Evolutionary conservation across 1,140 invertebrate genomes (phyloP).

Genomic region (Anastatus disparis): DNA sequence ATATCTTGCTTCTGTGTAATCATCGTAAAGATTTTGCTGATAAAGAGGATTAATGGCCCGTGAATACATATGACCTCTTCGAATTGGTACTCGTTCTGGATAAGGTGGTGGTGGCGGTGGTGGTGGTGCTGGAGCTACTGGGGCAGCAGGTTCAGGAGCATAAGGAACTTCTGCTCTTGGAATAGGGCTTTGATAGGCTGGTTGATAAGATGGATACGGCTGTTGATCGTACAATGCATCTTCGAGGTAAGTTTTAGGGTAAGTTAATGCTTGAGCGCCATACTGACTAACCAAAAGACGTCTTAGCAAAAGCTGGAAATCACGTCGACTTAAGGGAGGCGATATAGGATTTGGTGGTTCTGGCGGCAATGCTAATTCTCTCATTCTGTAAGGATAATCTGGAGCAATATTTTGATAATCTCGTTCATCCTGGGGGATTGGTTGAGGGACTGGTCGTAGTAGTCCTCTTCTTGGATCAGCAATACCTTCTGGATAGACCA

Average conservation of each 20-base stretch:
- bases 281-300: conserved; percentile 61
- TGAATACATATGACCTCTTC: conserved; percentile 48
- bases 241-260: conserved; percentile 61
- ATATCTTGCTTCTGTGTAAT: conserved; percentile 65
- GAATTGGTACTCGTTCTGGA: conserved; percentile 58
- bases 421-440: conserved; percentile 50
- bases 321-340: conserved; percentile 59
- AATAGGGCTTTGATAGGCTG: conserved; percentile 50
- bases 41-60: conserved; percentile 51
- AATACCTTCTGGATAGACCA: conserved; percentile 49
- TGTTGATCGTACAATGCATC: conserved; percentile 63
- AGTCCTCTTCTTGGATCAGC: conserved; percentile 45
- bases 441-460: conserved; percentile 46
- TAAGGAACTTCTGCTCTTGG: conserved; percentile 64
- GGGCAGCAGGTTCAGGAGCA: conserved; percentile 45
- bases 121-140: not conserved
- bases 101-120: conserved; percentile 14
- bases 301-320: conserved; percentile 60
- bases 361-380: conserved; percentile 54
- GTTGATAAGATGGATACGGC: conserved; percentile 59
- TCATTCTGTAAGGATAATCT: conserved; percentile 55
- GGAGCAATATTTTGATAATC: conserved; percentile 52
- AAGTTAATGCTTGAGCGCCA: conserved; percentile 58
- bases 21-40: conserved; percentile 65
- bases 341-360: conserved; percentile 61